phyloP scores from a whole-genome alignment of 2,797 vertebrate species.

The Tamandua tetradactyla region DNA sequence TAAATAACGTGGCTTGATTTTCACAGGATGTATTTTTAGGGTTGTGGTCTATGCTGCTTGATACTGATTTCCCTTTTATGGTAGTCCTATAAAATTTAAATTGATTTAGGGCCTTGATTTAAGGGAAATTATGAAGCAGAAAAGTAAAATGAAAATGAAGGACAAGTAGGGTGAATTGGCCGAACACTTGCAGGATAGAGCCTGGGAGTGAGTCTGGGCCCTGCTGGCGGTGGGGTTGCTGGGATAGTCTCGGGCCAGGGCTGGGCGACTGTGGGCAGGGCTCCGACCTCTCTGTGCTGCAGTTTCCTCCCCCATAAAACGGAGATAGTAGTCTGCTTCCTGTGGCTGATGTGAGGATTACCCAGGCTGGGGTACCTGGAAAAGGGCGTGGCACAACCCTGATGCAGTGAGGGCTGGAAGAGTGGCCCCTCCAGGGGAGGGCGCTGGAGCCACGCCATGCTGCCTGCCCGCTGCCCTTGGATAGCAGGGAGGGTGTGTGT shows the following conservation, averaged over 20 bases:
- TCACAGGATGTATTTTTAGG: background rate
- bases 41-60: background rate
- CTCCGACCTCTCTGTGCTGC: background rate
- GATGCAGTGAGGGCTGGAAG: fast-evolving
- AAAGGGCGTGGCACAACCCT: background rate
- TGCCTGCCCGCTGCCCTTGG: background rate
- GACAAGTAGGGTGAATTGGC: background rate
- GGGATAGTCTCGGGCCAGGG: background rate
- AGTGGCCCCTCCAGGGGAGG: background rate
- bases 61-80: background rate
- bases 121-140: background rate
- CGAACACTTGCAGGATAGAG: background rate
- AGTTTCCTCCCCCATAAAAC: background rate
- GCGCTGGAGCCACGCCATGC: background rate
- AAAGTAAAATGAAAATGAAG: background rate
- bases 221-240: background rate
- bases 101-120: background rate
- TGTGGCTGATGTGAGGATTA: background rate
- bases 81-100: background rate
- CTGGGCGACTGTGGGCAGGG: background rate
- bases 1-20: background rate
- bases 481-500: background rate
- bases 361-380: fast-evolving
- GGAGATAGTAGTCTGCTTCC: background rate
- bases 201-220: fast-evolving